A percentile compares a stretch with the other conserved stretches of the same genome.
phyloP scores from a whole-genome alignment of 1,140 invertebrate genomes.

The Zophobas morio region DNA sequence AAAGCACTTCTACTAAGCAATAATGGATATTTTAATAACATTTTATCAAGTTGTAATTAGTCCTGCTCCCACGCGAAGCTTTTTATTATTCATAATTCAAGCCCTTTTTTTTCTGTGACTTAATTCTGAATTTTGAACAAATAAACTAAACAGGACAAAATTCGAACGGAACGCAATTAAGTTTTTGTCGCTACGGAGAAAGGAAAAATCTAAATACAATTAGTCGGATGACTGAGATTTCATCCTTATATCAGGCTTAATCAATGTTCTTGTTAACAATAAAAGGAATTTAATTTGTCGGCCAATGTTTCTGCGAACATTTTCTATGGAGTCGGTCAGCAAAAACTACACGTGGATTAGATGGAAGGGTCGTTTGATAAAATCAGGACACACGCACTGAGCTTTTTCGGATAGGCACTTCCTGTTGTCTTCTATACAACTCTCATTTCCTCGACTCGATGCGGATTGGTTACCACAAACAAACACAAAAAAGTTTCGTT shows the following conservation, averaged over 20 bases:
- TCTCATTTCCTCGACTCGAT: slow-evolving; percentile 29
- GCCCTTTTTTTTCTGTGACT: neutral
- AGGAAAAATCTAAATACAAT: slow-evolving; percentile 28
- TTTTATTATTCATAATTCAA: neutral
- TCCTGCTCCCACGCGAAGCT: too few species aligned
- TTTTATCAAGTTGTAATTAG: too few species aligned
- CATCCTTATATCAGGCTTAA: slow-evolving; percentile 23
- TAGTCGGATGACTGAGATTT: slow-evolving; percentile 14
- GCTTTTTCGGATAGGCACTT: slow-evolving; percentile 41
- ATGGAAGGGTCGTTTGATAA: slow-evolving; percentile 37
- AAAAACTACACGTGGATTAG: slow-evolving; percentile 41
- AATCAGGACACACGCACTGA: slow-evolving; percentile 40
- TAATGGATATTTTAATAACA: too few species aligned
- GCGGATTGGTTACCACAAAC: slow-evolving; percentile 34
- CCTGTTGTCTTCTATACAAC: slow-evolving; percentile 34
- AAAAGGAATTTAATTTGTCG: slow-evolving; percentile 41
- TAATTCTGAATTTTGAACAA: slow-evolving; percentile 3
- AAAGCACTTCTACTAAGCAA: too few species aligned
- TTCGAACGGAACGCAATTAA: slow-evolving; percentile 5
- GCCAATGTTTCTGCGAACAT: slow-evolving; percentile 33
- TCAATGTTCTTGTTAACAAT: slow-evolving; percentile 34
- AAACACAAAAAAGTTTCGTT: slow-evolving; percentile 30
- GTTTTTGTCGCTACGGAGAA: slow-evolving; percentile 4
- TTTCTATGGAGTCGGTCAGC: slow-evolving; percentile 26
- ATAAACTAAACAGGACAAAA: slow-evolving; percentile 5